A percentile compares a stretch with the other conserved stretches of the same genome.
These are phyloP conservation scores for Chaetorhynchus papuensis DNA, from an alignment of 2,113 vertebrate genomes.

Conservation along the genomic window DNA sequence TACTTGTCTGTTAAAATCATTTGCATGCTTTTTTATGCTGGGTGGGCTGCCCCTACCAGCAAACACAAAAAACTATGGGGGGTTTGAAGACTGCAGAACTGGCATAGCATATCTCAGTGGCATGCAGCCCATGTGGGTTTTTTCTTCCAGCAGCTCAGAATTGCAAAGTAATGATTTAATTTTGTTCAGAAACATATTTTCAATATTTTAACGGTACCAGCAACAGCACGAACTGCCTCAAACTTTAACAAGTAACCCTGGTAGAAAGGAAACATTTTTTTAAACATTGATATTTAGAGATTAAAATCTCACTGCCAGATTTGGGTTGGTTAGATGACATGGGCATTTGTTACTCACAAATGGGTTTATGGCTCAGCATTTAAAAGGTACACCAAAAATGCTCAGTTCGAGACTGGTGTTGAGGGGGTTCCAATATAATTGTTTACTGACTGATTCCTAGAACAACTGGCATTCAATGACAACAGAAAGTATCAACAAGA, in stretches of 20 bases:
- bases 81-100: background rate
- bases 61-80: background rate
- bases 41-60: slow-evolving; percentile 13
- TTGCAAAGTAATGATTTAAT: background rate
- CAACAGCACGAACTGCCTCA: background rate
- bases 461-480: background rate
- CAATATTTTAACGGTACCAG: background rate
- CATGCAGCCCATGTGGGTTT: background rate
- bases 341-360: background rate
- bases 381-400: background rate
- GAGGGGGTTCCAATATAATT: background rate
- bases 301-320: background rate
- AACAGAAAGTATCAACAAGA: background rate
- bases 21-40: slow-evolving; percentile 10
- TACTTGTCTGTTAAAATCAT: slow-evolving; percentile 13
- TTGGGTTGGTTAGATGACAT: background rate
- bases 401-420: fast-evolving
- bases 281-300: background rate
- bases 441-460: background rate
- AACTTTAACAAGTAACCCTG: background rate
- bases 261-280: background rate
- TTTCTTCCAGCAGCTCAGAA: background rate
- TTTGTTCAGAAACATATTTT: background rate
- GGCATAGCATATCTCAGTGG: background rate
- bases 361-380: background rate